Evolutionary conservation across 1,140 invertebrate genomes (phyloP), one percentile per base, ranked within the genome.

Genomic region (Euwallacea similis): DNA sequence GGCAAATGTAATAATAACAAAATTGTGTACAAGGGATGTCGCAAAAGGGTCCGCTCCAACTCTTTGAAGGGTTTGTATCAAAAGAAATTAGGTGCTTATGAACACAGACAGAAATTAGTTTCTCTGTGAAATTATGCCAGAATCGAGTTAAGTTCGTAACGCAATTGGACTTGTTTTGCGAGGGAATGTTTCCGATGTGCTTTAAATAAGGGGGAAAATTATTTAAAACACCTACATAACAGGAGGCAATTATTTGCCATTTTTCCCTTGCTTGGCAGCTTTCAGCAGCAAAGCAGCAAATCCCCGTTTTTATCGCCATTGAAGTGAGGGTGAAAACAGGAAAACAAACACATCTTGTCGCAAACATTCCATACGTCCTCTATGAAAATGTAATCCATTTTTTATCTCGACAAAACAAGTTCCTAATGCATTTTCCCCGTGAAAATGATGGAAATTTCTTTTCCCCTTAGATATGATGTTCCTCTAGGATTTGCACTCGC

Each of bases 401-500:
- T 66, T 54, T 61, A 64, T 61, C 68, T 71, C 56, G 66, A 73
- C 61, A 66, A 66, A 73, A 75, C 67, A 72, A 71, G 54, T 74
- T 71, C 66, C 66, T 71, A 71, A 74, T 75, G 69, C 69, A 69
- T 63, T 71, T 67, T 64, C 61, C 64, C 13, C 53, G 66, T 63
- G 55, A 71, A 75, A 68, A 70, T 67, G 58, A 62, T 66, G 67
- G 42, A 66, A 69, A 55, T 67, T 60, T 61, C 54, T 33, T 66
- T 62, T 59, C 53, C 47, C 59, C 46, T 67, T 7, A 62, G 62
- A 74, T 75, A 73, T 68, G 66, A 59, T 68, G 71, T 74, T 76
- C 66, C 67, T 69, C 64, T 76, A 72, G 73, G 71, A 74, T 76
- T 76, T 71, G 67, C 75, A 72, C 75, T 70, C 66, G 70, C 53